Percentiles rank a stretch among this genome's conserved stretches.
These are phyloP conservation scores for Oopsacas minuta DNA, from an alignment of 37 sponge, comb jelly and placozoan genomes.

Conservation along the genomic window DNA sequence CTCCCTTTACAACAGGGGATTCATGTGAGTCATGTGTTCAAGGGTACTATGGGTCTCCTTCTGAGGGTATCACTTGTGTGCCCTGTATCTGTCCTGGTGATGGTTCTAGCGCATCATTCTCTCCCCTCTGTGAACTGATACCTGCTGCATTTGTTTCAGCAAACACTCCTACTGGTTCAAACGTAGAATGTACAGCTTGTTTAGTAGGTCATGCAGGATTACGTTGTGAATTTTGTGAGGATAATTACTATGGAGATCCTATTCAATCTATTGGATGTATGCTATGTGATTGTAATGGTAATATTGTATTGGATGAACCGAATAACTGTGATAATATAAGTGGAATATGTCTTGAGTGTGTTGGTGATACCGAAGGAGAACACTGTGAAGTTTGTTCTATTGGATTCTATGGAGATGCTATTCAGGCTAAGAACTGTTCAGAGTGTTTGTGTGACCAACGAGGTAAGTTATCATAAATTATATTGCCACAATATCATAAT, in stretches of 20 bases:
- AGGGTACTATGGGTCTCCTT: constrained; percentile 9
- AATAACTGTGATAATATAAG: not conserved
- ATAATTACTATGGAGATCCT: constrained; percentile 17
- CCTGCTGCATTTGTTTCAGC: not conserved
- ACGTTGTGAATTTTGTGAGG: constrained; percentile 1
- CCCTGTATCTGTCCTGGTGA: not conserved
- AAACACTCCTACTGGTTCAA: not conserved
- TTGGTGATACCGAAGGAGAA: constrained; percentile 18
- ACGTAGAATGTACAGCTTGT: not conserved
- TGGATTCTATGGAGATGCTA: constrained; percentile 44
- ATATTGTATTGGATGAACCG: not conserved
- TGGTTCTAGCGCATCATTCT: not conserved
- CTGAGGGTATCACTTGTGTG: not conserved
- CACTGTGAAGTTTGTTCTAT: constrained; percentile 32
- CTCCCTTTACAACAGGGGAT: constrained; percentile 43
- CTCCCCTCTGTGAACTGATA: not conserved
- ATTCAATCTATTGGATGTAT: not conserved
- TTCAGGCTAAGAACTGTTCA: not conserved
- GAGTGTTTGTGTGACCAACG: not conserved
- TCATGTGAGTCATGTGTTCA: constrained; percentile 40
- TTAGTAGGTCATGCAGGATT: not conserved
- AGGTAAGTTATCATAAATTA: not conserved
- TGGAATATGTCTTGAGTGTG: constrained; percentile 4
- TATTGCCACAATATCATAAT: not conserved
- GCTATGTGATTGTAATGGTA: not conserved